phyloP scores from a whole-genome alignment of 2,113 vertebrate genomes.

The Procavia capensis region DNA sequence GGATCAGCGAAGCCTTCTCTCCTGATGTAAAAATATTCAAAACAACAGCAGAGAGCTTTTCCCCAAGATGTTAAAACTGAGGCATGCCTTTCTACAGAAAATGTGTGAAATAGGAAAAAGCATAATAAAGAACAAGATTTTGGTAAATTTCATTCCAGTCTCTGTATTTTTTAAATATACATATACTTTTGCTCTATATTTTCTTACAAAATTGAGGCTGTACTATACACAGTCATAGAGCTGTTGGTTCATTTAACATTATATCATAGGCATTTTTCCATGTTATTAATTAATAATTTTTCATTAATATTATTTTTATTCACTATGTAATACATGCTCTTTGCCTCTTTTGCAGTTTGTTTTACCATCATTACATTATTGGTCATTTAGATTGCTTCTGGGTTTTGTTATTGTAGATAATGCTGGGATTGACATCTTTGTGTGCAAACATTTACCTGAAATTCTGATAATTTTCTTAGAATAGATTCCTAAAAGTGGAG shows the following conservation, averaged over 20 bases:
- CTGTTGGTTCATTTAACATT: background rate
- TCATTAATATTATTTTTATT: slow-evolving; percentile 14
- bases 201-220: background rate
- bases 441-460: background rate
- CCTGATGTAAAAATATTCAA: background rate
- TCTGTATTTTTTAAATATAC: background rate
- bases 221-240: background rate
- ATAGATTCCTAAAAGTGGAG: background rate
- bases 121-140: background rate
- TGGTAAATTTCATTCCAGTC: background rate
- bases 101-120: background rate
- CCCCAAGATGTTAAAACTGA: background rate
- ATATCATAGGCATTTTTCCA: background rate
- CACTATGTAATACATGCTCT: background rate
- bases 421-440: background rate
- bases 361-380: background rate
- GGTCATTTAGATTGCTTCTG: background rate
- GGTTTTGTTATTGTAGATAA: background rate
- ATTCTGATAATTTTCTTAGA: background rate
- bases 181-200: background rate
- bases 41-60: background rate
- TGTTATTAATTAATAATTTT: background rate
- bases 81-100: background rate
- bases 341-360: background rate
- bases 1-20: background rate